These are phyloP conservation scores for Cataglyphis rosenhaueri DNA, from an alignment of 2,888 invertebrate species.

Conservation along the genomic window DNA sequence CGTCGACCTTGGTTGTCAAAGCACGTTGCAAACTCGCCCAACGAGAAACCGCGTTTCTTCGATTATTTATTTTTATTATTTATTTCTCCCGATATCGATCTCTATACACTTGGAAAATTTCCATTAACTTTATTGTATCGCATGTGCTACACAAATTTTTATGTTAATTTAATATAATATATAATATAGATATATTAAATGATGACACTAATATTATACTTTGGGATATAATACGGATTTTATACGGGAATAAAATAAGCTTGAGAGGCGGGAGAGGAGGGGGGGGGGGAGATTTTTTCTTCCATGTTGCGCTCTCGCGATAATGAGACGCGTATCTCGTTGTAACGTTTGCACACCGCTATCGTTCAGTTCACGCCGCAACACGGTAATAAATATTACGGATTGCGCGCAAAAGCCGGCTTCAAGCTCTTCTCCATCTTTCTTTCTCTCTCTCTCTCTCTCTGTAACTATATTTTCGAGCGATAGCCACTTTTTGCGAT, in stretches of 20 bases:
- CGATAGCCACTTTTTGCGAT: slow-evolving; percentile 54
- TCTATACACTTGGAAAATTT: too few species aligned
- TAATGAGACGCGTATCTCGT: slow-evolving; percentile 35
- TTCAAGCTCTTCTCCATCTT: neutral
- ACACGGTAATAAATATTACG: slow-evolving; percentile 54
- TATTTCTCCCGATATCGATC: too few species aligned
- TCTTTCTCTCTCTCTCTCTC: neutral
- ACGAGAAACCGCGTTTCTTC: neutral
- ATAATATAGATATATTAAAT: too few species aligned
- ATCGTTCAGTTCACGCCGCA: slow-evolving; percentile 14
- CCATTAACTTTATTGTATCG: too few species aligned
- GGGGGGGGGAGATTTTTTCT: neutral
- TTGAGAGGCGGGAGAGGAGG: neutral
- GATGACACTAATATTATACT: neutral
- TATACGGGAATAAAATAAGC: neutral
- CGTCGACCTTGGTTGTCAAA: slow-evolving; percentile 28
- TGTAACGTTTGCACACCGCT: slow-evolving; percentile 4
- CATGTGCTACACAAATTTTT: too few species aligned
- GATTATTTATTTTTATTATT: too few species aligned
- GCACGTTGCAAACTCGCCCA: slow-evolving; percentile 37
- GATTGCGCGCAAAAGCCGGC: slow-evolving; percentile 24
- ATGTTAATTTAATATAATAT: too few species aligned
- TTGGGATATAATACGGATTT: neutral
- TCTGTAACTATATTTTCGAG: slow-evolving; percentile 43
- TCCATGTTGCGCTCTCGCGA: neutral